phyloP scores from a whole-genome alignment of 2,888 invertebrate genomes.

The Ypsolopha sequella region DNA sequence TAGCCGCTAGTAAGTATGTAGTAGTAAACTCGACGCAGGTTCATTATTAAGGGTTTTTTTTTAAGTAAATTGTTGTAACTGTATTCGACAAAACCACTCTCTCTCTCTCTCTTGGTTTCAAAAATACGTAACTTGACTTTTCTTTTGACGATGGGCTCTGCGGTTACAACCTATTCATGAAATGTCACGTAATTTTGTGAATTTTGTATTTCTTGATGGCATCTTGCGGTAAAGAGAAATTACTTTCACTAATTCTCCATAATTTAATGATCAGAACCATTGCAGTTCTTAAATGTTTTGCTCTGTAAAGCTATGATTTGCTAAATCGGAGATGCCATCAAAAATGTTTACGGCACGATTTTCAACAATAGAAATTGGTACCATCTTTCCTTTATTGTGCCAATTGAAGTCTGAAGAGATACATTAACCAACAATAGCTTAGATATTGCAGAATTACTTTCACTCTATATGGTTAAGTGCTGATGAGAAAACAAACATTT shows the following conservation, averaged over 20 bases:
- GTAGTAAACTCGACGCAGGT: too few species aligned
- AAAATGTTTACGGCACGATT: neutral
- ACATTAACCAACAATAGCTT: conserved; percentile 9
- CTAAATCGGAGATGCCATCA: neutral
- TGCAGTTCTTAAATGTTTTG: too few species aligned
- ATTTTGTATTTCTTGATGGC: too few species aligned
- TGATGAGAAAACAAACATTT: neutral
- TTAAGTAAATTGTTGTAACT: too few species aligned
- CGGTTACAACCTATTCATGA: neutral
- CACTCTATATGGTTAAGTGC: conserved; percentile 19
- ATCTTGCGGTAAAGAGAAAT: neutral
- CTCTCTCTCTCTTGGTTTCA: too few species aligned
- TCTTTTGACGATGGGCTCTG: neutral
- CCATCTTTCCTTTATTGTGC: neutral
- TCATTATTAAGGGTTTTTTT: too few species aligned
- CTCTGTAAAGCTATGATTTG: too few species aligned
- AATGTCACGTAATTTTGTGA: too few species aligned
- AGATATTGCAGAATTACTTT: conserved; percentile 34
- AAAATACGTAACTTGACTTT: too few species aligned
- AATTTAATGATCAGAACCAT: too few species aligned
- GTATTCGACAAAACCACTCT: too few species aligned
- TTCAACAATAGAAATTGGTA: neutral
- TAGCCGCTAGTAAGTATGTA: too few species aligned
- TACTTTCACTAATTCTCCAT: neutral
- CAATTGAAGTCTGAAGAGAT: neutral